Conservation (phyloP, 2,113 vertebrate species). For the Cochlearius cochlearius region DNA sequence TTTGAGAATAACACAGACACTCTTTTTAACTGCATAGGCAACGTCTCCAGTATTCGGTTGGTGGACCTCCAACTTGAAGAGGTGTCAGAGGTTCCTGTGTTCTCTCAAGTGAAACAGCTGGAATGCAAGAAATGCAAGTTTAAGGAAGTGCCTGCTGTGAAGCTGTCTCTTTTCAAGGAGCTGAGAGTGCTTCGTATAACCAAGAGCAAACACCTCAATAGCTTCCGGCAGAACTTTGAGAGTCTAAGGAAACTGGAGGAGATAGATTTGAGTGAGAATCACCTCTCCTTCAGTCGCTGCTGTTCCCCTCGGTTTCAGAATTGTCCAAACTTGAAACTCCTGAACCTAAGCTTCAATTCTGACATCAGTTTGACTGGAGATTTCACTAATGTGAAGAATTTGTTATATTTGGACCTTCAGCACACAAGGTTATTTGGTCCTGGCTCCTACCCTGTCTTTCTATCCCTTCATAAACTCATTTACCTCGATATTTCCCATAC, state of each 20-base stretch:
- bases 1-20: background rate
- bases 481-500: slow-evolving; percentile 82
- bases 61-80: background rate
- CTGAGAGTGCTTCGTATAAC: slow-evolving; percentile 64
- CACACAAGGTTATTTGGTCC: slow-evolving; percentile 38
- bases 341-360: slow-evolving; percentile 78
- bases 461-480: slow-evolving; percentile 60
- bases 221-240: background rate
- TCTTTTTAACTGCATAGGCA: slow-evolving; percentile 64
- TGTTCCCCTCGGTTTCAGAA: background rate
- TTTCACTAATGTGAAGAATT: slow-evolving; percentile 51
- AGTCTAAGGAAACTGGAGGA: slow-evolving; percentile 52
- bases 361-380: slow-evolving; percentile 22
- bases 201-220: background rate
- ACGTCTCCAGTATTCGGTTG: slow-evolving; percentile 69
- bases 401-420: slow-evolving; percentile 74
- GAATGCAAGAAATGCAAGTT: slow-evolving; percentile 13
- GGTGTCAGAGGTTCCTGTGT: background rate
- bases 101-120: slow-evolving; percentile 59
- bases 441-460: slow-evolving; percentile 62
- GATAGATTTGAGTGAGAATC: slow-evolving; percentile 74
- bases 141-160: background rate
- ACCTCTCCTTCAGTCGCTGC: slow-evolving; percentile 5
- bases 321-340: slow-evolving; percentile 52
- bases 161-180: slow-evolving; percentile 59